These are phyloP conservation scores for Odontesthes bonariensis DNA, from an alignment of 2,113 vertebrate species.

Conservation along the genomic window DNA sequence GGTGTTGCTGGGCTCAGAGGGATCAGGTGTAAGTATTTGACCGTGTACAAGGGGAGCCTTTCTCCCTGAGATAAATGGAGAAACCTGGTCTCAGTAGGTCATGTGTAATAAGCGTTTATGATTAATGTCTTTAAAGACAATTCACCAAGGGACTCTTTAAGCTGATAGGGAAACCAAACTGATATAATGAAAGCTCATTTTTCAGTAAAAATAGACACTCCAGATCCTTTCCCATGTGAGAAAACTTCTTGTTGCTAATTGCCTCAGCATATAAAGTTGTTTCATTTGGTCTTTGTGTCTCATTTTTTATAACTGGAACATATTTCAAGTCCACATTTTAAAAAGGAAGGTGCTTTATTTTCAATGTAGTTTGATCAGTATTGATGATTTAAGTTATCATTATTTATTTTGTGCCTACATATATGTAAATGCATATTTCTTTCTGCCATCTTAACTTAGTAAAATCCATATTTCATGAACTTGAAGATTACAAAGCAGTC, in stretches of 20 bases:
- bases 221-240: conserved; percentile 50
- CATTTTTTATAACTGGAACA: conserved; percentile 34
- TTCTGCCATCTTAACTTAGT: not conserved
- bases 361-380: conserved; percentile 24
- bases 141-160: conserved; percentile 66
- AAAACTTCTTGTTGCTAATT: conserved; percentile 53
- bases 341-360: conserved; percentile 31
- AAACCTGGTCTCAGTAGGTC: conserved; percentile 62
- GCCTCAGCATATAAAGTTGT: conserved; percentile 47
- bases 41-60: conserved; percentile 44
- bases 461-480: conserved; percentile 13
- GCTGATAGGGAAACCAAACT: conserved; percentile 67
- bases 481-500: conserved; percentile 25
- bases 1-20: conserved; percentile 27
- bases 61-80: conserved; percentile 59
- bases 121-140: conserved; percentile 74
- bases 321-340: conserved; percentile 21
- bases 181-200: conserved; percentile 66
- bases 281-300: conserved; percentile 51
- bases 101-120: conserved; percentile 69
- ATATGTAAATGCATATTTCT: not conserved
- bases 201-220: conserved; percentile 65
- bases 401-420: no score
- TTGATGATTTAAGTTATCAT: not conserved
- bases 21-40: conserved; percentile 68